A percentile compares a stretch with the other conserved stretches of the same genome.
Evolutionary conservation across 2,888 invertebrate species (phyloP).

Genomic region (Gonocerus acuteangulatus): DNA sequence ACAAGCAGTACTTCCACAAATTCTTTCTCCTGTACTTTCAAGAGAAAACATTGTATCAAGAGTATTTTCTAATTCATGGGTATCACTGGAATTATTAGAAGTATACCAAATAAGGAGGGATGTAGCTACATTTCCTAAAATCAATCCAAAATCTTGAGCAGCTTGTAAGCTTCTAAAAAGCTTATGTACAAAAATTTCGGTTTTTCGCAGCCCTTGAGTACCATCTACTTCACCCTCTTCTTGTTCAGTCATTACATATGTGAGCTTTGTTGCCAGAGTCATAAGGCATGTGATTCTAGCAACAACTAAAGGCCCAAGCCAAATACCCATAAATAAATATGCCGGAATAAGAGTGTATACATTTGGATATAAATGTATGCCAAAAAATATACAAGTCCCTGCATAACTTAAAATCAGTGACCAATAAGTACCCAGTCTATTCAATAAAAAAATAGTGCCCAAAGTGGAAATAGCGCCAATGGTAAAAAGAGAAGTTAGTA

Average conservation of each 20-base stretch:
- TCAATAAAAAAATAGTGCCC: constrained; percentile 49
- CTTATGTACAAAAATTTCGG: constrained; percentile 44
- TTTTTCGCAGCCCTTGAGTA: constrained; percentile 33
- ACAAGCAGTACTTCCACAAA: constrained; percentile 55
- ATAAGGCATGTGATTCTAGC: constrained; percentile 44
- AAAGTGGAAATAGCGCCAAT: constrained; percentile 53
- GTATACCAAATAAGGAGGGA: constrained; percentile 46
- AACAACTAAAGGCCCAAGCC: constrained; percentile 43
- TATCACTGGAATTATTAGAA: constrained; percentile 34
- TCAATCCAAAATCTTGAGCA: constrained; percentile 52
- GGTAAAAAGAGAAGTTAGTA: constrained; percentile 55
- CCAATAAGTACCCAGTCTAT: constrained; percentile 46
- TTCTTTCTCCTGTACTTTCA: constrained; percentile 49
- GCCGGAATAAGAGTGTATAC: constrained; percentile 50
- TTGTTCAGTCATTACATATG: constrained; percentile 45
- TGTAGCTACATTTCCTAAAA: constrained; percentile 50
- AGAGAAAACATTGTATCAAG: constrained; percentile 50
- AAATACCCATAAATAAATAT: constrained; percentile 52
- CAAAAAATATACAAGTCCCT: constrained; percentile 53
- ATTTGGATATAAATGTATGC: constrained; percentile 53
- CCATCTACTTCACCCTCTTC: constrained; percentile 44
- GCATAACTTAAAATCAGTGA: constrained; percentile 47
- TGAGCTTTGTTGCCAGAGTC: constrained; percentile 45
- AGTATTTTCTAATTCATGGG: constrained; percentile 35
- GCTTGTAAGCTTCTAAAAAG: constrained; percentile 51